Conservation (phyloP, 2,113 vertebrate species). For the Gasterosteus aculeatus region DNA sequence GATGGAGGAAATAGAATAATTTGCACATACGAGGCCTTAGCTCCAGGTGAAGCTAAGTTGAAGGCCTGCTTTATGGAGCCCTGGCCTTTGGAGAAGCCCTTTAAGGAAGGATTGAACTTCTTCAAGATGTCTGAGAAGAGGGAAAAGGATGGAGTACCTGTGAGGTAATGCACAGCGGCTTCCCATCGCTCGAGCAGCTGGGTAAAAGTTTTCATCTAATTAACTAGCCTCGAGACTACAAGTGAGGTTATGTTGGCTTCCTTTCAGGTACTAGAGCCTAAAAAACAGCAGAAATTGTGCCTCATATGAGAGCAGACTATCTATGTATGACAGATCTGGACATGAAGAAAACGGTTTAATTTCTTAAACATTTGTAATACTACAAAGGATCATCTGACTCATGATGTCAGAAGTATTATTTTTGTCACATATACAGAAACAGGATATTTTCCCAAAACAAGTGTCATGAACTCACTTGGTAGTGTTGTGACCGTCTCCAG, state of each 20-base stretch:
- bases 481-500: conserved; percentile 87
- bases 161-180: neutral
- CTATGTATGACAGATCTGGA: neutral
- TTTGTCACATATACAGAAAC: neutral
- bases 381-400: neutral
- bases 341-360: neutral
- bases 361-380: neutral
- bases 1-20: neutral
- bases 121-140: conserved; percentile 87
- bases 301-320: neutral
- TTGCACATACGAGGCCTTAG: conserved; percentile 82
- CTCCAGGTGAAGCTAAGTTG: conserved; percentile 83
- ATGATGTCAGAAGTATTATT: neutral
- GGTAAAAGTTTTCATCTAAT: neutral
- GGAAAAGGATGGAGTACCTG: neutral
- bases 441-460: neutral
- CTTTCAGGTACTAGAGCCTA: neutral
- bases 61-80: conserved; percentile 77
- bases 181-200: neutral
- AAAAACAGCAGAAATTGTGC: neutral
- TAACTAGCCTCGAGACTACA: too few species aligned
- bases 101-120: conserved; percentile 87
- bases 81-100: conserved; percentile 85
- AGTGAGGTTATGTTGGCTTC: neutral
- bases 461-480: conserved; percentile 86